These are phyloP conservation scores for Parelbella ahira DNA, from an alignment of 2,888 invertebrate genomes.

Conservation along the genomic window DNA sequence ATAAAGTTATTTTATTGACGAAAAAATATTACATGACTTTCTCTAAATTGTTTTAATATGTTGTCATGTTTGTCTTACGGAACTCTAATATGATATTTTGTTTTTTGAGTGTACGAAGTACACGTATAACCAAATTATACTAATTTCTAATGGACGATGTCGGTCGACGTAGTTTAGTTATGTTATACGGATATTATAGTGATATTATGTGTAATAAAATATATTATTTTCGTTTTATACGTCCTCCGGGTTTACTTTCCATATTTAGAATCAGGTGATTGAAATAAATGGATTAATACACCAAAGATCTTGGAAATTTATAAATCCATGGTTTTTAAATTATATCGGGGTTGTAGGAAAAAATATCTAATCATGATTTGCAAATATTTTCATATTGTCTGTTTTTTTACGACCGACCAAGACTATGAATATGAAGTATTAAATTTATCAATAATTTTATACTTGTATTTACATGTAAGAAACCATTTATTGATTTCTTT, in stretches of 20 bases:
- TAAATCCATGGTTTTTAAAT: slow-evolving; percentile 9
- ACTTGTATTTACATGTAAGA: slow-evolving; percentile 38
- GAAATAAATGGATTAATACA: slow-evolving; percentile 29
- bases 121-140: slow-evolving; percentile 36
- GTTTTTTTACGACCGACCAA: neutral
- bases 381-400: no score
- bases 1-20: no score
- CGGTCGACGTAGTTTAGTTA: slow-evolving; percentile 44
- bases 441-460: neutral
- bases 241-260: slow-evolving; percentile 28
- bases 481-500: slow-evolving; percentile 49
- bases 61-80: slow-evolving; percentile 39
- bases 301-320: slow-evolving; percentile 44
- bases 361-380: no score
- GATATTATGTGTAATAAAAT: slow-evolving; percentile 66
- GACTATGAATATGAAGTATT: slow-evolving; percentile 7
- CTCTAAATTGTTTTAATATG: neutral
- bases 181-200: slow-evolving; percentile 52
- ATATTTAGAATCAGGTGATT: slow-evolving; percentile 26
- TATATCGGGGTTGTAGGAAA: no score
- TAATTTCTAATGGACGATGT: slow-evolving; percentile 28
- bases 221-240: slow-evolving; percentile 44
- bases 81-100: slow-evolving; percentile 38
- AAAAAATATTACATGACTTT: no score
- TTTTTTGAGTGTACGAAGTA: slow-evolving; percentile 36